Percentiles rank a stretch among this genome's conserved stretches.
Evolutionary conservation across 2,888 invertebrate species (phyloP).

Genomic region (Andrena fulva): DNA sequence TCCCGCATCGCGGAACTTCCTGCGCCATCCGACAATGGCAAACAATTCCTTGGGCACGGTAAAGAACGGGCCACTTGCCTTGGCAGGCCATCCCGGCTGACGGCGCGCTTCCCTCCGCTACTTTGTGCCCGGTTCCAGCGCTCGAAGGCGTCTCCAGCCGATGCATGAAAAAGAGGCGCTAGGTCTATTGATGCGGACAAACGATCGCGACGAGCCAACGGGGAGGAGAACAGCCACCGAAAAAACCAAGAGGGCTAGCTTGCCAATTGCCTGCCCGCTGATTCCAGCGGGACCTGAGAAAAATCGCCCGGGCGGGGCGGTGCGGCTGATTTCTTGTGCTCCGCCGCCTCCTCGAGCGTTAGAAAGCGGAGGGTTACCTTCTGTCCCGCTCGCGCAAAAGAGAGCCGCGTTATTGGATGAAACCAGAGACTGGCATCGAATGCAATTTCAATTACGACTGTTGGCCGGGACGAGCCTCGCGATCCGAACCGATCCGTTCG

Average conservation of each 20-base stretch:
- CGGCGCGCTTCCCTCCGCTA: conserved; percentile 2
- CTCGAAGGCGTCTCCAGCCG: not conserved
- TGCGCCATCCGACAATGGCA: conserved; percentile 47
- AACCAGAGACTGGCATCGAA: not conserved
- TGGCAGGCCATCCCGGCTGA: conserved; percentile 49
- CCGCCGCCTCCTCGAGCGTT: not conserved
- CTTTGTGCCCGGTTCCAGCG: not conserved
- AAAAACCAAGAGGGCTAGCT: conserved; percentile 33
- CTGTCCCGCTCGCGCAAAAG: conserved; percentile 1
- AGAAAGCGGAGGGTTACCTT: not conserved
- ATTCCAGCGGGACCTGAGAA: conserved; percentile 1
- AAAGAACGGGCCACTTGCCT: conserved; percentile 56
- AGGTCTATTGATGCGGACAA: conserved; percentile 68
- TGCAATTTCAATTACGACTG: conserved; percentile 10
- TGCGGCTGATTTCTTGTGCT: conserved; percentile 3
- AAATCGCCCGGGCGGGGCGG: not conserved
- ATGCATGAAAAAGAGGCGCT: conserved; percentile 55
- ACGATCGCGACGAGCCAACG: conserved; percentile 57
- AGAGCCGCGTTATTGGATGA: not conserved
- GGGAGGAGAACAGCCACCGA: conserved; percentile 10
- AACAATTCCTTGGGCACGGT: conserved; percentile 61
- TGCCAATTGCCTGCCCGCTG: conserved; percentile 19
- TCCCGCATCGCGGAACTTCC: conserved; percentile 39
- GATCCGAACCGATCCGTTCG: not conserved
- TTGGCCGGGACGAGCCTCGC: not conserved